Conservation (phyloP, 2,888 invertebrate genomes). For the Pollenia griseotomentosa region DNA sequence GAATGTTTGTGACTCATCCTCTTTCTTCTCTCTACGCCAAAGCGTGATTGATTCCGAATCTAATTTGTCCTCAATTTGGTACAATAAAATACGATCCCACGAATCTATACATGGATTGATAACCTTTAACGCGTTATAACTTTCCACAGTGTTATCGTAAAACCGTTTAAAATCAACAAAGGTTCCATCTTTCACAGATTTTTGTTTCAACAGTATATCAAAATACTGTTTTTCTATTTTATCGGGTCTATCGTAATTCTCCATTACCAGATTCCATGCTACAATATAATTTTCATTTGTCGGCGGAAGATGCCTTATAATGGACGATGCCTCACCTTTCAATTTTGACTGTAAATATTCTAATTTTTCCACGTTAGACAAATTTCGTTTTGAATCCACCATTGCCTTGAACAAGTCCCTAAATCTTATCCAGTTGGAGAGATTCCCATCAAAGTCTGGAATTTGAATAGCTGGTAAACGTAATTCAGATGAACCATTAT, state of each 20-base stretch:
- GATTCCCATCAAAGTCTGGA: conserved; percentile 41
- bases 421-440: conserved; percentile 50
- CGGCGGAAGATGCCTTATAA: conserved; percentile 56
- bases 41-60: conserved; percentile 53
- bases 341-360: conserved; percentile 56
- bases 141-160: conserved; percentile 31
- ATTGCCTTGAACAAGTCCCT: conserved; percentile 52
- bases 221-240: conserved; percentile 49
- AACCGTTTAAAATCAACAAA: conserved; percentile 47
- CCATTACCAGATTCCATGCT: conserved; percentile 54
- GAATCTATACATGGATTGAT: conserved; percentile 38
- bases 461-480: conserved; percentile 48
- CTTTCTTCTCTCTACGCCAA: conserved; percentile 35
- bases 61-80: conserved; percentile 58
- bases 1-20: conserved; percentile 18
- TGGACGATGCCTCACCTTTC: conserved; percentile 37
- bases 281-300: conserved; percentile 59
- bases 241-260: conserved; percentile 61
- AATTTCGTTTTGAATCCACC: conserved; percentile 36
- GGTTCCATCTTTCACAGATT: conserved; percentile 27
- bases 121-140: conserved; percentile 56
- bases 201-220: conserved; percentile 30
- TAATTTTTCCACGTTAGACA: conserved; percentile 50
- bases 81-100: conserved; percentile 13
- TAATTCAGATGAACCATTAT: not conserved